Base-by-base conservation (phyloP, 2,113 vertebrate genomes). In the Haliaeetus leucogaster region DNA sequence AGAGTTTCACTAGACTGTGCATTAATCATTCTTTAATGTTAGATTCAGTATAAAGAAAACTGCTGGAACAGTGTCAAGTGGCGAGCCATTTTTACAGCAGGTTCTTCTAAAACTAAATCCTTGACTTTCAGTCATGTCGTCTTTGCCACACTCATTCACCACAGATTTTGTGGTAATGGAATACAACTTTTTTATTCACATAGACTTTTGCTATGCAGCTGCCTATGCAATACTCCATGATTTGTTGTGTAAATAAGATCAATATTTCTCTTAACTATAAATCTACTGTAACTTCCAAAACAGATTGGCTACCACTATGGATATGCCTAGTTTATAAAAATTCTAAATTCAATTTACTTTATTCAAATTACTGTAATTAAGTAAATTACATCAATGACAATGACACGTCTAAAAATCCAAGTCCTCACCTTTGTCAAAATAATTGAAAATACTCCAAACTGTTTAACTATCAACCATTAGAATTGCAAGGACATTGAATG, bases 361-460 rank as follows among this genome's bases (percentile, higher is more conserved):
- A 34, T 67, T 91, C 25, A 90, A 91, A 90, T 95, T 68, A 94
- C 1, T 95, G 20, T 38, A 87, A 96, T 67, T 92, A 96, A 85
- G 48, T 55, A 79, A 94, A 90, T 72, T 29, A 1, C 12, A 82
- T 42, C 50, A 40, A 72, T 6, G 36, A 89, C 65, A 89, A 79
- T 26, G 81, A 43, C 34, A 19, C 1, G 2, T 32, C 22, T 48
- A 47, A 82, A 82, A 86, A 82, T 38, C 50, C 14, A 61, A 72
- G 11, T 53, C 43, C 26, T 72, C n/a, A 52, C 23, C 65, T 89
- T 83, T 89, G 27, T 59, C 65, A 67, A 20, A 72, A 71, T 67
- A 61, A 68, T 0, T 70, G 74, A 88, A 93, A 95, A 90, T 32
- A 84, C 23, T 95, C 50, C 26, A 73, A 71, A 93, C 8, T 77